Conservation (phyloP, 2,888 invertebrate species). For the Antitype chi region DNA sequence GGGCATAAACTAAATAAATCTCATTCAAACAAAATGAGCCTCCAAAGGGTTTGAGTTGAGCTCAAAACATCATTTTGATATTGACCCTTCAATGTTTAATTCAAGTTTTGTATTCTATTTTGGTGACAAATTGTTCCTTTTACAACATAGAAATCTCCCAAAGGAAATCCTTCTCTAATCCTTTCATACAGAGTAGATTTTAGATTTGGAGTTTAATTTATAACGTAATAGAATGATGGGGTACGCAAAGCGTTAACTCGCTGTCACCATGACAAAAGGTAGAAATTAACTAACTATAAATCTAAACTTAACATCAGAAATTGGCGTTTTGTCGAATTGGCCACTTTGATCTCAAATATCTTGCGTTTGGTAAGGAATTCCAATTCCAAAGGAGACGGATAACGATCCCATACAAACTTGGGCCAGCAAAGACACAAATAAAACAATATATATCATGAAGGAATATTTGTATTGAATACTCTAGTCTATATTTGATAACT, state of each 20-base stretch:
- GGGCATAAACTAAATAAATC: conserved; percentile 31
- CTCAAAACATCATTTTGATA: conserved; percentile 51
- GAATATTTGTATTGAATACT: no score
- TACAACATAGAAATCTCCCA: background rate
- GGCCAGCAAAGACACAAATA: no score
- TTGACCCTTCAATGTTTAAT: conserved; percentile 53
- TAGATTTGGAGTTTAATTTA: conserved; percentile 2
- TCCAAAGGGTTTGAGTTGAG: conserved; percentile 24
- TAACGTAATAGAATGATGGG: conserved; percentile 35
- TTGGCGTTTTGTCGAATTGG: no score
- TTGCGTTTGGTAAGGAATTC: no score
- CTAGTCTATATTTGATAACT: no score
- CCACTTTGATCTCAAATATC: no score
- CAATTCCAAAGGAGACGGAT: no score
- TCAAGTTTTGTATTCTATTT: conserved; percentile 54
- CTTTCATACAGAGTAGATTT: background rate
- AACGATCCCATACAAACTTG: no score
- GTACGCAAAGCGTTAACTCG: conserved; percentile 21
- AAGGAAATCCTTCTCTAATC: background rate
- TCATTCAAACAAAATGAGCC: conserved; percentile 16
- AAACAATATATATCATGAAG: no score
- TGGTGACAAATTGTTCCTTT: conserved; percentile 57
- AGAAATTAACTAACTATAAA: conserved; percentile 15
- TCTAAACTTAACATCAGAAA: no score
- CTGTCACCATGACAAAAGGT: conserved; percentile 25